Conservation (phyloP, 2,113 vertebrate genomes). For the Laticauda laticaudata region DNA sequence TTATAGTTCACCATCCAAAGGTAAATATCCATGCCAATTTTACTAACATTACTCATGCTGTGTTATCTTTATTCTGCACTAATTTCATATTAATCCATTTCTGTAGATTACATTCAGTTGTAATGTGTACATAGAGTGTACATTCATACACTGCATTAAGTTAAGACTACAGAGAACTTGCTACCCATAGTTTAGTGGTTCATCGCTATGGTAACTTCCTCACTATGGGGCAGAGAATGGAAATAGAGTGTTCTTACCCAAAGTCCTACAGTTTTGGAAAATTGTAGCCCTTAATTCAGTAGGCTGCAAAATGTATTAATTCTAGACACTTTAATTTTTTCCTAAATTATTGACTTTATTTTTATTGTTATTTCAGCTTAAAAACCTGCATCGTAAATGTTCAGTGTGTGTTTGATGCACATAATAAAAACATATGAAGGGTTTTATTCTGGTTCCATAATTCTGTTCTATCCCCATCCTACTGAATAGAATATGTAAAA, state of each 20-base stretch:
- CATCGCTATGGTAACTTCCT: background rate
- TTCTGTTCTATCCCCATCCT: background rate
- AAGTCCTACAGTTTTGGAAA: background rate
- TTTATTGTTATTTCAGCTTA: background rate
- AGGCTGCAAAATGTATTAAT: background rate
- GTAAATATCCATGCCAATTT: constrained; percentile 77
- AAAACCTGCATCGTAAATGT: too few relatives aligned
- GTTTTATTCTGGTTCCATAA: background rate
- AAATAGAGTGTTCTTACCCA: background rate
- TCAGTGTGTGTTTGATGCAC: background rate
- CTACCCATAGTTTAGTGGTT: background rate
- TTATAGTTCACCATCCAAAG: constrained; percentile 78
- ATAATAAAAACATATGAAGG: background rate
- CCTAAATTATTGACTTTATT: background rate
- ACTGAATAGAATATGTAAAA: background rate
- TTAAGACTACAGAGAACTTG: background rate
- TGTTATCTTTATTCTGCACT: constrained; percentile 45
- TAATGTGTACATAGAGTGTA: too few relatives aligned
- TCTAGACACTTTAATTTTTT: background rate
- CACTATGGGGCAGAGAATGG: background rate
- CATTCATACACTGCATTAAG: background rate
- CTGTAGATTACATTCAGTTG: constrained; percentile 27
- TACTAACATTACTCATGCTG: constrained; percentile 65
- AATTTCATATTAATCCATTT: constrained; percentile 29
- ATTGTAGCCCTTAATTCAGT: background rate